A percentile compares a stretch with the other conserved stretches of the same genome.
Conservation (phyloP, 2,888 invertebrate species). For the Dolomedes plantarius region DNA sequence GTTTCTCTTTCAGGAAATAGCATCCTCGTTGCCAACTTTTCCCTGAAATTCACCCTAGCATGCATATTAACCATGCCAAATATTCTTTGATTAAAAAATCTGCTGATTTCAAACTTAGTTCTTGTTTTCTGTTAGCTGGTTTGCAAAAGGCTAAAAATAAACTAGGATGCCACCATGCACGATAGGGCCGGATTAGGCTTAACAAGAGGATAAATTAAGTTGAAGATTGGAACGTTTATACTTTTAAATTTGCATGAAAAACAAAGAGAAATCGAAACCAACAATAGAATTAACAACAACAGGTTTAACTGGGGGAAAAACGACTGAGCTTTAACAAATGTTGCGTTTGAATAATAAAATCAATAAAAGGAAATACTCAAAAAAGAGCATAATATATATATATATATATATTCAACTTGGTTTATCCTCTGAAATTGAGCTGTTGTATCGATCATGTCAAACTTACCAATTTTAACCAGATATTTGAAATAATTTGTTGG, state of each 20-base stretch:
- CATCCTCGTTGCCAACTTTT: slow-evolving; percentile 19
- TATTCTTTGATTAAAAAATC: slow-evolving; percentile 9
- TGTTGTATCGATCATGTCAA: slow-evolving; percentile 62
- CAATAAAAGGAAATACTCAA: not conserved
- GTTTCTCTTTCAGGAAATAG: slow-evolving; percentile 6
- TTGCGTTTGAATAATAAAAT: not conserved
- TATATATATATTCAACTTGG: slow-evolving; percentile 69
- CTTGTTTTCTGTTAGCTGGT: slow-evolving; percentile 41
- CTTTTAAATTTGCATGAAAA: not conserved
- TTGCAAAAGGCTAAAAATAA: slow-evolving; percentile 69
- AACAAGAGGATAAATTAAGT: slow-evolving; percentile 70
- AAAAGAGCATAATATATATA: not conserved
- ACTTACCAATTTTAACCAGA: slow-evolving; percentile 97
- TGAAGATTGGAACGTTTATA: slow-evolving; percentile 22
- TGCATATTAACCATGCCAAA: slow-evolving; percentile 60
- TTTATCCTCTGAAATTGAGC: slow-evolving; percentile 70
- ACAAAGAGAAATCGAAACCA: not conserved
- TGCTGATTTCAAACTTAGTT: not conserved
- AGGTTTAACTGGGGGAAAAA: not conserved
- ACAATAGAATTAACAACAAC: not conserved
- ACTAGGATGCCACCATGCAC: slow-evolving; percentile 71
- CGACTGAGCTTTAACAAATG: not conserved
- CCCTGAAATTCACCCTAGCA: slow-evolving; percentile 42
- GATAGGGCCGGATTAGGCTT: slow-evolving; percentile 71
- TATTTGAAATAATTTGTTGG: slow-evolving; percentile 96